phyloP scores from a whole-genome alignment of 2,113 vertebrate species.

The Leucopsar rothschildi region DNA sequence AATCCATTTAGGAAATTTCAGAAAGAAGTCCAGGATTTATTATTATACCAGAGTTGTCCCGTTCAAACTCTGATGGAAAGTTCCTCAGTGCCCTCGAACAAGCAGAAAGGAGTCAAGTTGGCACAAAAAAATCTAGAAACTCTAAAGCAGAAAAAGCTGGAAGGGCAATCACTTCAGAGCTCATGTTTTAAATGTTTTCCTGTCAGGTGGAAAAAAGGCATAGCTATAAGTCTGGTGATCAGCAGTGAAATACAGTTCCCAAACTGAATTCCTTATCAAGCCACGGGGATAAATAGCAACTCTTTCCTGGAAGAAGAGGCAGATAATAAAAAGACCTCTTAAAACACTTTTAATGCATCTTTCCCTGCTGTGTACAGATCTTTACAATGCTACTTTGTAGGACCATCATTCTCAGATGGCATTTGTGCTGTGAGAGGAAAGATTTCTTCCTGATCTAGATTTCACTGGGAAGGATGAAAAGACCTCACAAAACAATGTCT shows the following conservation, averaged over 20 bases:
- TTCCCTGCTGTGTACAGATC: not conserved
- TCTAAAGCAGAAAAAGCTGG: not conserved
- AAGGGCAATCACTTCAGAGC: not conserved
- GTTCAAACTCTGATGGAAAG: not conserved
- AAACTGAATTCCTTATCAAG: not conserved
- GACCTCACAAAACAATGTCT: not conserved
- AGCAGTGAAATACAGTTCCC: not conserved
- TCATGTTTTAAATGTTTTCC: not conserved
- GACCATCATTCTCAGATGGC: not conserved
- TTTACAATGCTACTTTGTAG: not conserved
- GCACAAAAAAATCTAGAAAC: not conserved
- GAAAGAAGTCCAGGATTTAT: not conserved
- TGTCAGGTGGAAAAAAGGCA: not conserved
- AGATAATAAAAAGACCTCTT: not conserved
- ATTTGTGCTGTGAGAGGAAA: not conserved
- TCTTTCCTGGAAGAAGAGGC: not conserved
- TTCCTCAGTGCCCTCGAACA: not conserved
- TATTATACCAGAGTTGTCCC: not conserved
- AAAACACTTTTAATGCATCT: not conserved
- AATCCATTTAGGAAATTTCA: not conserved
- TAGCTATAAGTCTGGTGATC: not conserved
- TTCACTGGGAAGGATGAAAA: not conserved
- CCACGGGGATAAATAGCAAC: not conserved
- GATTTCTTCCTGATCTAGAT: not conserved
- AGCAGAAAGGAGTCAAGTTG: not conserved